A percentile compares a stretch with the other conserved stretches of the same genome.
phyloP scores from a whole-genome alignment of 2,888 invertebrate genomes.

The Daptonema setosum region DNA sequence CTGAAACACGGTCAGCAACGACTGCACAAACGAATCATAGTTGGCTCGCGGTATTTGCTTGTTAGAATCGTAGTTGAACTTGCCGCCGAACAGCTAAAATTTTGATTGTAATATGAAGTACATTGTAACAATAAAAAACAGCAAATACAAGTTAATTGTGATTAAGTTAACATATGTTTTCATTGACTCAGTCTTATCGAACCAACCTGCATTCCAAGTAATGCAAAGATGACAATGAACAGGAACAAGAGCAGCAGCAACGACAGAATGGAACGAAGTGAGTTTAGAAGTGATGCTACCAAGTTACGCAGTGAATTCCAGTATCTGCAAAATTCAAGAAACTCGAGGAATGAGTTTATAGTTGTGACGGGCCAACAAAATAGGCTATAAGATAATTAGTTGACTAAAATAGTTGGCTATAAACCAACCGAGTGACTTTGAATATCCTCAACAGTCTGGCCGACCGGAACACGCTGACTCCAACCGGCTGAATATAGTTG shows the following conservation, averaged over 20 bases:
- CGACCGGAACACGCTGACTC: slow-evolving; percentile 88
- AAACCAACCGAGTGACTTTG: slow-evolving; percentile 99
- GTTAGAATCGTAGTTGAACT: slow-evolving; percentile 68
- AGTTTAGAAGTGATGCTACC: slow-evolving; percentile 89
- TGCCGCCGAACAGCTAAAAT: slow-evolving; percentile 33
- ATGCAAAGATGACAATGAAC: slow-evolving; percentile 97
- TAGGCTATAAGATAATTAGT: neutral
- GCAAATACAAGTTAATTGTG: too few relatives aligned
- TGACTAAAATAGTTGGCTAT: too few relatives aligned
- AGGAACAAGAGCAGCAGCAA: slow-evolving; percentile 82
- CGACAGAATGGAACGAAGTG: slow-evolving; percentile 95
- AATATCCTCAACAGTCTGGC: slow-evolving; percentile 87
- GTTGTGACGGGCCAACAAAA: too few relatives aligned
- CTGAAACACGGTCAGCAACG: slow-evolving; percentile 93
- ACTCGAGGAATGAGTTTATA: neutral
- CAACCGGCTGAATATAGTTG: slow-evolving; percentile 81
- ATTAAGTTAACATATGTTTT: too few relatives aligned
- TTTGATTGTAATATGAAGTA: too few relatives aligned
- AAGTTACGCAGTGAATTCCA: slow-evolving; percentile 94
- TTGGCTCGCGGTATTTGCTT: slow-evolving; percentile 78
- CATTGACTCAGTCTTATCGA: too few relatives aligned
- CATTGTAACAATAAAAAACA: too few relatives aligned
- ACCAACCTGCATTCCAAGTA: slow-evolving; percentile 94
- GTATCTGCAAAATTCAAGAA: slow-evolving; percentile 39
- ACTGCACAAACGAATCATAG: slow-evolving; percentile 97